Base-by-base conservation (phyloP, 2,797 vertebrate species). In the Tinamus major region DNA sequence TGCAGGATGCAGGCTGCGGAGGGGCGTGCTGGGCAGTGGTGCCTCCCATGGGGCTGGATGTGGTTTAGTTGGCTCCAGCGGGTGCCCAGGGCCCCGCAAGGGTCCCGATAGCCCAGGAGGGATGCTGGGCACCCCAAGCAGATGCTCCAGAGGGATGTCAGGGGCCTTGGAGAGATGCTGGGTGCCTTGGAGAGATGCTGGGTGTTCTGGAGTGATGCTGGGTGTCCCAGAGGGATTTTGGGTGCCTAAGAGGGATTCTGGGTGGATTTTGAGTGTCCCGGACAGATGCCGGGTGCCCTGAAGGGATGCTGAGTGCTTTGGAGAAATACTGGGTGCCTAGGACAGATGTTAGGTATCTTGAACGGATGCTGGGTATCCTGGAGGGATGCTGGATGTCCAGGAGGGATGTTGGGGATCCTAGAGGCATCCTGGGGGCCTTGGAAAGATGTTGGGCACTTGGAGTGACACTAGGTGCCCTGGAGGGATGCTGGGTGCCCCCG, bases 41-140 rank as follows among this genome's bases (percentile, higher is more conserved):
- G 3, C 18, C n/a, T 23, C 26, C 29, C 42, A 55, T 5, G 0
- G n/a, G 8, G 9, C 26, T 18, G 58, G 65, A 9, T 37, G 2
- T 1, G 21, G 33, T 5, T 8, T 0, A 2, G 27, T 31, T 37
- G 19, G 35, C 4, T n/a, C 42, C 31, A 26, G 13, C 4, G 24
- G 24, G 33, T 58, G 31, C 56, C 56, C n/a, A 12, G 56, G 4
- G 5, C 56, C 41, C 19, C 17, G 33, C 39, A 79, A 24, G 24
- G 10, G 16, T 26, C 26, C 26, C 31, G 23, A n/a, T 48, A 9
- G 48, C 48, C 48, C 48, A 24, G 48, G 9, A 24, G 14, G 35
- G 35, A 37, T 37, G 59, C 35, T 17, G 58, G 23, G 23, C 46
- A 46, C 46, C 46, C 46, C 20, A 46, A 46, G 10, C 4, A 9